These are phyloP conservation scores for Collichthys lucidus DNA, from an alignment of 2,113 vertebrate genomes.

Conservation along the genomic window DNA sequence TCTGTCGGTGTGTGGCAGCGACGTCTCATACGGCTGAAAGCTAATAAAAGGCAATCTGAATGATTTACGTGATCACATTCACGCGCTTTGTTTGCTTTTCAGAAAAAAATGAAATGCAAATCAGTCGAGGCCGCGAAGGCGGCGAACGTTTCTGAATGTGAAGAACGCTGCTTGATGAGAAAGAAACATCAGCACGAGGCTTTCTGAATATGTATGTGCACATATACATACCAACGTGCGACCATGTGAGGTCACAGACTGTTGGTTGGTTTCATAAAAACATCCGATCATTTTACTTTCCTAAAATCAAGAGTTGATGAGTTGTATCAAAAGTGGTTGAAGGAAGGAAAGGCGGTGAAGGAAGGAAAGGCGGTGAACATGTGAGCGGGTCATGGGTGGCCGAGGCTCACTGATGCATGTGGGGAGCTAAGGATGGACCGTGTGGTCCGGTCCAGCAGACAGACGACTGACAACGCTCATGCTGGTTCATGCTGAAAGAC, in stretches of 20 bases:
- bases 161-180: not conserved
- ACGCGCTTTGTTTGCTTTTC: slow-evolving; percentile 7
- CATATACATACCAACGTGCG: no score
- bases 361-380: no score
- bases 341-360: no score
- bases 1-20: not conserved
- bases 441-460: no score
- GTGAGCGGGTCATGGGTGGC: no score
- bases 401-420: no score
- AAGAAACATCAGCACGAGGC: not conserved
- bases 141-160: not conserved
- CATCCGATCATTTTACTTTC: not conserved
- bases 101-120: not conserved
- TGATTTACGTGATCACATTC: slow-evolving; percentile 10
- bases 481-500: no score
- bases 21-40: not conserved
- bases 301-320: not conserved
- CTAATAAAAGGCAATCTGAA: not conserved
- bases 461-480: no score
- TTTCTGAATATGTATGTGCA: not conserved
- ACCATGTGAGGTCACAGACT: not conserved
- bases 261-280: not conserved
- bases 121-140: not conserved
- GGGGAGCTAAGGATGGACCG: no score
- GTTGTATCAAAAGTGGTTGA: no score